Base-by-base conservation (phyloP, 1,140 invertebrate genomes). In the Phocides pigmalion region DNA sequence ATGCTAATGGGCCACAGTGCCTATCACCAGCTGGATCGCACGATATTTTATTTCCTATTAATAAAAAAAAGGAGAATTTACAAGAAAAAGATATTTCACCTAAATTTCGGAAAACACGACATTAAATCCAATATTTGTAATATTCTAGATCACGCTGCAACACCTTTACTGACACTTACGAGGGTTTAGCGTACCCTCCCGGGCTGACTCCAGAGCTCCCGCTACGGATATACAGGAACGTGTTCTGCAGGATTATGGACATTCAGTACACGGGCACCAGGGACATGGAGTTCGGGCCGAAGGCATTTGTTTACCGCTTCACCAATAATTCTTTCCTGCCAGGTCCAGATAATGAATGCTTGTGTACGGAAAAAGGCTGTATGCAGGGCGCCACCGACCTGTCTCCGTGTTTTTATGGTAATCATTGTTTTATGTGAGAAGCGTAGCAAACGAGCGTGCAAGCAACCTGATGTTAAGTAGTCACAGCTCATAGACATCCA, bases 361-460 rank as follows among this genome's bases (percentile, higher is more conserved):
- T 93, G 20, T 95, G 95, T 68, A n/a, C n/a, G 81, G 62, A 9
- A 58, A 74, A 5, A 86, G 93, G 3, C 16, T 94, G 95, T 6
- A 93, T 93, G n/a, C 92, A 91, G 56, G 95, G 95, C 0, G 70
- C 96, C 0, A 92, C 93, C 0, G 94, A 94, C 63, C 68, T 96
- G 0, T 93, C 95, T 0, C 94, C 95, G 0, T 96, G 96, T 74
- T 96, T 96, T 67, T 96, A 95, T 81, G 94, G 95, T 95, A 82
- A 93, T 93, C 93, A 66, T 78, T 35, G 5, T 14, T n/a, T n/a
- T n/a, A n/a, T n/a, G n/a, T n/a, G n/a, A n/a, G n/a, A n/a, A n/a
- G n/a, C n/a, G n/a, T n/a, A n/a, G n/a, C n/a, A n/a, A n/a, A n/a
- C n/a, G n/a, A n/a, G n/a, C n/a, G n/a, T n/a, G n/a, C n/a, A n/a